These are phyloP conservation scores for Lycodopsis pacificus DNA, from an alignment of 2,797 vertebrate species.

Conservation along the genomic window DNA sequence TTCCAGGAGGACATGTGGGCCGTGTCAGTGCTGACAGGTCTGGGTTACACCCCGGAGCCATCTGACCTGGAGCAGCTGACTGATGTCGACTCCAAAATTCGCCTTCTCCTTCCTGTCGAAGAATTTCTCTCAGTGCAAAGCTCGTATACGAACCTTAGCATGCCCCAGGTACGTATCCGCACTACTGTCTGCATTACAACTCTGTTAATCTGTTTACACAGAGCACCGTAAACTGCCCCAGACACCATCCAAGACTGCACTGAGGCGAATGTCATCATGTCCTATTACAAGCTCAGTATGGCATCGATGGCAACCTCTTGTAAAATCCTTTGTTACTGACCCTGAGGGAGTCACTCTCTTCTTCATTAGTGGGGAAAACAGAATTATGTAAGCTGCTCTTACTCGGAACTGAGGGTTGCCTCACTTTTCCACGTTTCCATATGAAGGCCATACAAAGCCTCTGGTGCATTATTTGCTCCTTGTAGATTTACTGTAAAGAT, in stretches of 20 bases:
- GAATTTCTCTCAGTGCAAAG: conserved; percentile 71
- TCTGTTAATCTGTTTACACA: conserved; percentile 15
- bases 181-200: conserved; percentile 6
- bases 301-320: conserved; percentile 43
- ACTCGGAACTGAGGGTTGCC: conserved; percentile 45
- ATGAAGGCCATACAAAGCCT: conserved; percentile 23
- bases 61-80: conserved; percentile 84
- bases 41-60: conserved; percentile 85
- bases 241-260: conserved; percentile 4
- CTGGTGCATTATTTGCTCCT: conserved; percentile 28
- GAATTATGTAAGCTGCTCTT: conserved; percentile 38
- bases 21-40: conserved; percentile 72
- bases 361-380: conserved; percentile 26
- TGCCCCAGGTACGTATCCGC: conserved; percentile 73
- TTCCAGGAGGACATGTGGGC: conserved; percentile 73
- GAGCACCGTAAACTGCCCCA: background rate
- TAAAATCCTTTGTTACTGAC: conserved; percentile 62
- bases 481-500: conserved; percentile 25
- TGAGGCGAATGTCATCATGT: conserved; percentile 29
- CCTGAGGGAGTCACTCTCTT: conserved; percentile 35
- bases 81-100: conserved; percentile 88
- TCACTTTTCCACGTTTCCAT: conserved; percentile 55
- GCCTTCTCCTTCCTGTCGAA: conserved; percentile 75
- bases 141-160: conserved; percentile 50
- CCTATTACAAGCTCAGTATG: conserved; percentile 42